Conservation (phyloP, 2,888 invertebrate species). For the Syritta pipiens region DNA sequence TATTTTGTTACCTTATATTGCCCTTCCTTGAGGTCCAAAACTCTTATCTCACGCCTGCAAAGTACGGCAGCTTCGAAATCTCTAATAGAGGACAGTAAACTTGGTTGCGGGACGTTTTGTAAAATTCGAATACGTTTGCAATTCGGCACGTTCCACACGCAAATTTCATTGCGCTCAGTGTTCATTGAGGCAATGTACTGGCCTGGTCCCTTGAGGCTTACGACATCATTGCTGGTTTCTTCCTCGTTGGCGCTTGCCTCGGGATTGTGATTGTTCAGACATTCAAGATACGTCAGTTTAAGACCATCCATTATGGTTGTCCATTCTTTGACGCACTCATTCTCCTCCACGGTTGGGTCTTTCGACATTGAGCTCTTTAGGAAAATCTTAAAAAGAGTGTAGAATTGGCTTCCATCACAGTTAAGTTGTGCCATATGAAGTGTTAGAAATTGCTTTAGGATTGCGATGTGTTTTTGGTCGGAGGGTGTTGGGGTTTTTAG, state of each 20-base stretch:
- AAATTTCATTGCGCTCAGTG: constrained; percentile 87
- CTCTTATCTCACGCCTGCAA: constrained; percentile 88
- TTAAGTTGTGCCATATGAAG: constrained; percentile 86
- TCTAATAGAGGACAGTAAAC: constrained; percentile 88
- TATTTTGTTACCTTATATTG: constrained; percentile 75
- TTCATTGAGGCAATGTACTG: constrained; percentile 88
- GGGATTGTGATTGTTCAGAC: constrained; percentile 74
- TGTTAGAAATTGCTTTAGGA: constrained; percentile 84
- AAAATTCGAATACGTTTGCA: constrained; percentile 85
- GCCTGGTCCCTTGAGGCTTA: constrained; percentile 80
- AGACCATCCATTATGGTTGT: constrained; percentile 75
- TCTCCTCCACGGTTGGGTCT: constrained; percentile 72
- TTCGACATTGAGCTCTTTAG: constrained; percentile 77
- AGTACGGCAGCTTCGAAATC: constrained; percentile 88
- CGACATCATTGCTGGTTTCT: constrained; percentile 75
- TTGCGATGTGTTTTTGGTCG: constrained; percentile 77
- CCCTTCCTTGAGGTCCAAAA: constrained; percentile 90
- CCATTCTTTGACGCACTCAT: constrained; percentile 76
- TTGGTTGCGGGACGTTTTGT: constrained; percentile 87
- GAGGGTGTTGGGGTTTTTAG: constrained; percentile 72
- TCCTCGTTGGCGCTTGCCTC: constrained; percentile 74
- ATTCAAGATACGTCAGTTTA: constrained; percentile 80
- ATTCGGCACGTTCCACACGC: constrained; percentile 88
- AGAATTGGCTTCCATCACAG: constrained; percentile 91
- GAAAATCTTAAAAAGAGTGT: constrained; percentile 84